Percentiles rank a stretch among this genome's conserved stretches.
These are phyloP conservation scores for Brachionus rubens DNA, from an alignment of 1,140 invertebrate genomes.

Conservation along the genomic window DNA sequence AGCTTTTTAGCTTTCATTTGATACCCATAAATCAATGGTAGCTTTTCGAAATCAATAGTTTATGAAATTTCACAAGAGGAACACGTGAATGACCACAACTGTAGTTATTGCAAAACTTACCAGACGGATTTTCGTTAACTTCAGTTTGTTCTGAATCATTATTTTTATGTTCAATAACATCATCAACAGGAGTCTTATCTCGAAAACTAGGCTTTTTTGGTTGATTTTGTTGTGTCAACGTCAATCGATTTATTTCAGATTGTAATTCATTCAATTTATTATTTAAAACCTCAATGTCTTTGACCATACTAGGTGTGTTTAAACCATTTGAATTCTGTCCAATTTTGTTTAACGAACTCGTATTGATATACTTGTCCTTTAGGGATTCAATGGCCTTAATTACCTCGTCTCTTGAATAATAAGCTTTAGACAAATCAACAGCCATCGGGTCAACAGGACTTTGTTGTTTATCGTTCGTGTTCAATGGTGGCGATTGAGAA, in stretches of 20 bases:
- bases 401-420: constrained; percentile 38
- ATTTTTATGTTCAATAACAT: background rate
- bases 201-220: too few relatives aligned
- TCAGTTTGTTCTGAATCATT: background rate
- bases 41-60: too few relatives aligned
- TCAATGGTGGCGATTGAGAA: constrained; percentile 37
- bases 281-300: constrained; percentile 39
- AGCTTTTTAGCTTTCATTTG: too few relatives aligned
- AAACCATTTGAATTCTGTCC: background rate
- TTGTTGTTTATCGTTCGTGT: background rate
- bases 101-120: too few relatives aligned
- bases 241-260: constrained; percentile 42
- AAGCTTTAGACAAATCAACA: constrained; percentile 2
- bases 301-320: constrained; percentile 9
- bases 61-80: too few relatives aligned
- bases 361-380: constrained; percentile 25
- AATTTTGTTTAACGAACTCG: background rate
- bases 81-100: too few relatives aligned
- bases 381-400: constrained; percentile 10
- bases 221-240: constrained; percentile 34
- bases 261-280: constrained; percentile 32
- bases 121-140: background rate
- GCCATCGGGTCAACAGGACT: background rate
- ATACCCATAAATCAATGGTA: too few relatives aligned
- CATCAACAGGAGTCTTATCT: background rate